Base-by-base conservation (phyloP, 30 jellyfish, hydroid and myxozoan genomes). In the Phacellophora camtschatica region DNA sequence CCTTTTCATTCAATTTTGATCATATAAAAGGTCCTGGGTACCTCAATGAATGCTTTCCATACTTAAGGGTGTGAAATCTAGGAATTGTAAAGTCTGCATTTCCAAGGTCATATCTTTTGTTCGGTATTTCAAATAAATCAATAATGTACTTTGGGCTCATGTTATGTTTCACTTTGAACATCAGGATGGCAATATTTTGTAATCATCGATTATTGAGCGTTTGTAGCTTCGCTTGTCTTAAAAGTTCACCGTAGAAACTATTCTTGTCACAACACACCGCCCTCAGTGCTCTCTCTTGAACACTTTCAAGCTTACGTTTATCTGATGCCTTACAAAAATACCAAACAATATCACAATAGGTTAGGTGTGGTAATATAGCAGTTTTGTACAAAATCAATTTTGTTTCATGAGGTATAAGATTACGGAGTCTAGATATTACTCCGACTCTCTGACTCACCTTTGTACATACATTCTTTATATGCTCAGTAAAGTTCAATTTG, bases 361-460 rank as follows among this genome's bases (percentile, higher is more conserved):
- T 66, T 66, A 66, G 81, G 81, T 66, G 81, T 35, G 64, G 84
- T 39, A 70, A 43, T 22, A 70, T 70, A 6, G 84, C 85, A 33
- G 74, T 53, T 49, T 71, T 71, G 74, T 71, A 71, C 85, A 45
- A 34, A 27, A 71, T 16, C 57, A 71, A 35, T 36, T 71, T 71
- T 8, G 85, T 49, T 48, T 71, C 76, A 46, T 54, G 8, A 20
- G 85, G 73, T 53, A 71, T 71, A 31, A 71, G 74, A 49, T 71
- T 71, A 13, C 85, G 74, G 48, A 70, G 48, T 70, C 84, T 33
- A 31, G 27, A 28, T 35, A 66, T 9, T 35, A 66, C 74, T 34
- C 81, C 81, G 10, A 66, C 81, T 66, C 48, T 66, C 81, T 66
- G 81, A 36, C 81, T 41, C 23, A 37, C 81, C 81, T 66, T 66